Conservation (phyloP, 2,797 vertebrate species). For the Mus minutoides region DNA sequence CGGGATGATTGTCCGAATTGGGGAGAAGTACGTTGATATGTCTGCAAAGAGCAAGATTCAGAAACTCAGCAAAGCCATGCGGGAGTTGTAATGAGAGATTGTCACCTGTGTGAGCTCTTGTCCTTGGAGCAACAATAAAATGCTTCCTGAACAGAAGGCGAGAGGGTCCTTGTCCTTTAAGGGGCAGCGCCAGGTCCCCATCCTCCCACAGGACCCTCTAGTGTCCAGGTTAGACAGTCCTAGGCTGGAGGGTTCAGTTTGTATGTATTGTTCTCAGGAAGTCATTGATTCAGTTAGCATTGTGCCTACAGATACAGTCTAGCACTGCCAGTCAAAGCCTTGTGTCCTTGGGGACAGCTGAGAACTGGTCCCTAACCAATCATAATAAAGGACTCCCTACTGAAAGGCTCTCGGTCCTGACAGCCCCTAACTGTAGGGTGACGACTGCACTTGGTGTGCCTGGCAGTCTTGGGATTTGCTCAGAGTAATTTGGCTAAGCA, state of each 20-base stretch:
- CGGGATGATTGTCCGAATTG: constrained; percentile 98
- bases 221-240: neutral
- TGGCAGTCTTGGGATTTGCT: neutral
- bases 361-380: neutral
- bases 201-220: neutral
- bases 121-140: constrained; percentile 83
- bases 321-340: neutral
- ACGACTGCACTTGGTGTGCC: neutral
- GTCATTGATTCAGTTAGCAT: neutral
- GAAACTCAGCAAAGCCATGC: constrained; percentile 94
- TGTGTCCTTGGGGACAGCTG: neutral
- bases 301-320: fast-evolving
- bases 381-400: neutral
- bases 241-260: neutral
- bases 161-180: neutral
- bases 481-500: neutral
- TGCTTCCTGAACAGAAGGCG: constrained; percentile 49
- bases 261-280: neutral
- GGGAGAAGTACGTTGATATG: constrained; percentile 92
- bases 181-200: neutral
- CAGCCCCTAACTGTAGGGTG: fast-evolving
- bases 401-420: neutral
- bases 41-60: constrained; percentile 96
- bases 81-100: constrained; percentile 86
- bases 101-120: neutral